A percentile compares a stretch with the other conserved stretches of the same genome.
phyloP scores from a whole-genome alignment of 2,797 vertebrate genomes.

The Scyliorhinus canicula region DNA sequence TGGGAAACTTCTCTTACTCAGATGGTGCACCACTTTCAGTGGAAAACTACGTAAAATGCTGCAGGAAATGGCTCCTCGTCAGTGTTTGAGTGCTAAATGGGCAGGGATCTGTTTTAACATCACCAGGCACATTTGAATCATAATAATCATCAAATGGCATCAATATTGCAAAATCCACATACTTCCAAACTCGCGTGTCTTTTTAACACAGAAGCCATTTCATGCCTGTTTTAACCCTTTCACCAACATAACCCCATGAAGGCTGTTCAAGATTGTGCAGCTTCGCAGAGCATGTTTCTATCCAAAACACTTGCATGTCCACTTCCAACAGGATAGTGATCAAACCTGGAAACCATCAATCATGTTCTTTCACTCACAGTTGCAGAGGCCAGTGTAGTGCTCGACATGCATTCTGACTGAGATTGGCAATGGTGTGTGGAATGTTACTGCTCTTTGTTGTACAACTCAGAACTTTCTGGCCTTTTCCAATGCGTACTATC shows the following conservation, averaged over 20 bases:
- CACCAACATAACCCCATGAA: background rate
- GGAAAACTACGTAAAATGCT: background rate
- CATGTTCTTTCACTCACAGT: background rate
- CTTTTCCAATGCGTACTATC: background rate
- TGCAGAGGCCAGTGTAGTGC: background rate
- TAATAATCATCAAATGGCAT: background rate
- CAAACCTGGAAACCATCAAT: background rate
- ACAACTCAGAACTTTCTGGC: background rate
- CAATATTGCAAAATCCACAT: background rate
- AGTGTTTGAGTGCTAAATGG: background rate
- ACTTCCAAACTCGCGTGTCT: background rate
- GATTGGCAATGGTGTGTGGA: background rate
- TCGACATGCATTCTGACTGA: background rate
- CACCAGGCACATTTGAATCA: background rate
- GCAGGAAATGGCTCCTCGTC: background rate
- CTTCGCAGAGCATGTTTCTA: background rate
- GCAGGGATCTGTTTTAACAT: background rate
- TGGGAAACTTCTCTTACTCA: background rate
- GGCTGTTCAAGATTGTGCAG: background rate
- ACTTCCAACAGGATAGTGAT: background rate
- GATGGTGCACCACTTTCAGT: background rate
- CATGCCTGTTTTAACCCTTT: background rate
- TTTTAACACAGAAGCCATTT: background rate
- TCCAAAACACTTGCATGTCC: background rate
- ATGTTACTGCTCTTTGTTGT: background rate